Evolutionary conservation across 2,797 vertebrate genomes (phyloP).

Genomic region (Sciurus vulgaris): DNA sequence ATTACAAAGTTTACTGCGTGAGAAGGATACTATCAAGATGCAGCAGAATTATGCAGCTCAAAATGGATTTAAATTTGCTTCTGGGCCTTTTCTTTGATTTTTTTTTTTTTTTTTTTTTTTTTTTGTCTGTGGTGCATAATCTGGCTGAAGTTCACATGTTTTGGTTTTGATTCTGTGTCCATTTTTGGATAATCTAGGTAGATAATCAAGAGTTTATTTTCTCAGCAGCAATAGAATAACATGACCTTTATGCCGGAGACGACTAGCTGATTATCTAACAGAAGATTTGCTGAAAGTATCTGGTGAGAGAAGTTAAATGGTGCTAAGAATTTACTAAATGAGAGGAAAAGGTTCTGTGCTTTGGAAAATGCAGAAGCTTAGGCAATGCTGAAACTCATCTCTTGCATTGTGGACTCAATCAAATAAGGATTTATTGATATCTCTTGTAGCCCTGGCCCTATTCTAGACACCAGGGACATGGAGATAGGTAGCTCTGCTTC

Average conservation of each 20-base stretch:
- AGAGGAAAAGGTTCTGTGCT: neutral
- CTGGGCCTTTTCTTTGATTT: neutral
- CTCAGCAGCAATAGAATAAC: neutral
- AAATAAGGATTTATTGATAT: neutral
- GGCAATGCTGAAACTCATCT: neutral
- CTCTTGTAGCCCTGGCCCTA: neutral
- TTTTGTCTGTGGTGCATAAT: neutral
- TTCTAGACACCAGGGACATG: neutral
- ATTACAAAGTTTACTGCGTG: neutral
- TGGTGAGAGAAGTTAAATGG: conserved; percentile 6
- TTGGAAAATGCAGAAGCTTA: neutral
- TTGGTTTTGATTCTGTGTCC: neutral
- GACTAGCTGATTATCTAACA: neutral
- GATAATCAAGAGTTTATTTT: neutral
- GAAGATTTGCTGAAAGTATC: neutral
- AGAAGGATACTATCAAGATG: neutral
- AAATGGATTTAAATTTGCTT: neutral
- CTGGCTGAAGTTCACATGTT: neutral
- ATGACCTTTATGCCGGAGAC: neutral
- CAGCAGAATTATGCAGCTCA: neutral
- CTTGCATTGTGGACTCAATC: neutral
- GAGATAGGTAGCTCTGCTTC: neutral
- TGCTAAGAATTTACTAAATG: neutral
- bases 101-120: neutral
- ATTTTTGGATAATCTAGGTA: neutral